These are phyloP conservation scores for Gonioctena quinquepunctata DNA, from an alignment of 1,140 invertebrate genomes.

Conservation along the genomic window DNA sequence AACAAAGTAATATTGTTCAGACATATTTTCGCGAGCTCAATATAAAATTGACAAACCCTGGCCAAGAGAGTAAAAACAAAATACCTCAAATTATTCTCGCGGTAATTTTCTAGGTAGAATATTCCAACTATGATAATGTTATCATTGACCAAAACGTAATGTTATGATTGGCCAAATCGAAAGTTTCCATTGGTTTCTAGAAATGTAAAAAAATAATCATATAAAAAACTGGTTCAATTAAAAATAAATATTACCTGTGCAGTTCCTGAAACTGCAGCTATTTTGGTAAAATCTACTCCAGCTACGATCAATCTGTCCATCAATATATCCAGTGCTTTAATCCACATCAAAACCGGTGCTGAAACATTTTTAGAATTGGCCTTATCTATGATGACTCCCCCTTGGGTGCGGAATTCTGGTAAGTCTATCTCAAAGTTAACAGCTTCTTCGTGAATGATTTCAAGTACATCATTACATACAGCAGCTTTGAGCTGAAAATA, in stretches of 20 bases:
- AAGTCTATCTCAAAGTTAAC: conserved; percentile 90
- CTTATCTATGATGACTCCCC: conserved; percentile 73
- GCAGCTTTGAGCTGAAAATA: conserved; percentile 81
- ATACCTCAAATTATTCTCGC: no score
- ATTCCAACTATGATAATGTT: no score
- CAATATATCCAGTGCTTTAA: conserved; percentile 91
- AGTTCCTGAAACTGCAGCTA: conserved; percentile 84
- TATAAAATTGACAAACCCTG: no score
- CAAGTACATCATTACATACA: conserved; percentile 75
- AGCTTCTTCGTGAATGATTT: conserved; percentile 75
- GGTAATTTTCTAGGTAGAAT: no score
- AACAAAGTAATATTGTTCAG: no score
- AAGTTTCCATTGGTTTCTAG: no score
- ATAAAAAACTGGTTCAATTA: no score
- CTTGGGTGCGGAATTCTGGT: conserved; percentile 85
- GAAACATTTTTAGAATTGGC: conserved; percentile 67
- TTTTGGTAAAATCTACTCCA: conserved; percentile 80
- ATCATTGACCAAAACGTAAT: no score
- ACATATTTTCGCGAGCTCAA: no score
- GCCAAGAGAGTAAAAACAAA: no score
- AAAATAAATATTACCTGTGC: conserved; percentile 74
- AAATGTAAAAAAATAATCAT: no score
- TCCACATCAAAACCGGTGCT: conserved; percentile 89
- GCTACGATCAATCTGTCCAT: conserved; percentile 81
- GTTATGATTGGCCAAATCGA: no score